These are phyloP conservation scores for Formicarius rufipectus DNA, from an alignment of 2,113 vertebrate species.

Conservation along the genomic window DNA sequence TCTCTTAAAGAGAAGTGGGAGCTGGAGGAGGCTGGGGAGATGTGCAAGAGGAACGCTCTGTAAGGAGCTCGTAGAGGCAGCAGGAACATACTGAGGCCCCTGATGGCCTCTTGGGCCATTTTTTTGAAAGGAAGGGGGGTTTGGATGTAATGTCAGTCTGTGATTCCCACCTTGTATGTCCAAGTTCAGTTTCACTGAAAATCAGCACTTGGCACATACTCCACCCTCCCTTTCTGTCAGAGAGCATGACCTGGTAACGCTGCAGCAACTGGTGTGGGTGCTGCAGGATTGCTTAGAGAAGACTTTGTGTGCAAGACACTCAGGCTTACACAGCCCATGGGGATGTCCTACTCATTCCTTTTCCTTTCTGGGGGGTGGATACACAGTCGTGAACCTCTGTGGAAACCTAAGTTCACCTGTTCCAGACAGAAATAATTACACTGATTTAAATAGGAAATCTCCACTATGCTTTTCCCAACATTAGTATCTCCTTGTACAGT, in stretches of 20 bases:
- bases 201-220: not conserved
- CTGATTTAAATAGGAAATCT: not conserved
- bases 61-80: not conserved
- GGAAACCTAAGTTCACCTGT: not conserved
- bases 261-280: not conserved
- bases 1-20: not conserved
- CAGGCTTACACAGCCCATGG: not conserved
- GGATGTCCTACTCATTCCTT: not conserved
- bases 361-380: not conserved
- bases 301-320: not conserved
- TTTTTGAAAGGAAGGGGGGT: not conserved
- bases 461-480: not conserved
- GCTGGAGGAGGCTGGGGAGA: not conserved
- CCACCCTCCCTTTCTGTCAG: accelerated
- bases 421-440: not conserved
- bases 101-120: not conserved
- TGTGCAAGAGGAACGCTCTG: not conserved
- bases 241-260: not conserved
- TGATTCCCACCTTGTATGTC: not conserved
- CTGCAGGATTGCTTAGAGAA: not conserved
- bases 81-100: not conserved
- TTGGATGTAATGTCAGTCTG: not conserved
- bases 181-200: not conserved
- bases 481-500: slow-evolving; percentile 4
- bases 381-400: not conserved